Evolutionary conservation across 1,140 invertebrate genomes (phyloP), one percentile per base, ranked within the genome.

Genomic region (Bicyclus anynana): DNA sequence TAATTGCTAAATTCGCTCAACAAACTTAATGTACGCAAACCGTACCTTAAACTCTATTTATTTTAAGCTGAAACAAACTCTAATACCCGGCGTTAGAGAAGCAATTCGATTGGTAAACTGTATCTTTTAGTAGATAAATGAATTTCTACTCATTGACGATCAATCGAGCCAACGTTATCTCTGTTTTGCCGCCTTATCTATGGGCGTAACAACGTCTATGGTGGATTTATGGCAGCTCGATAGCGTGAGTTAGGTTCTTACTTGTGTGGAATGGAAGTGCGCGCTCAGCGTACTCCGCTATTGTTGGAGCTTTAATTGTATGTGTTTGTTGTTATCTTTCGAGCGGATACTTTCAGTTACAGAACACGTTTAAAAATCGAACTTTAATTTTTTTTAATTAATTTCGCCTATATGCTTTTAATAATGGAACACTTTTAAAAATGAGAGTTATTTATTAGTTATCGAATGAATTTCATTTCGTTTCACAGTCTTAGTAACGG

Each of bases 131-230:
- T 60, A 67, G 58, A 70, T 69, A 73, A 70, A 73, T 73, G 65
- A 70, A 70, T 67, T 67, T 62, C 65, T 65, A 61, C 62, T 73
- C 68, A 67, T 73, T 69, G 64, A 63, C 62, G 67, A 73, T 73
- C 70, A 70, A 69, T 73, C 65, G 65, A 62, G 56, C 54, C 61
- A 62, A 54, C 58, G 65, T 71, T 71, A 71, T 71, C 68, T 71
- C 62, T 71, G 57, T 71, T 71, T 71, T 71, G 68, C 64, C 68
- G 65, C 59, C 68, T 71, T 71, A 71, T 71, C 68, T 65, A 65
- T 62, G 65, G 65, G 65, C 59, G 65, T 63, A 61, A 66, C 62
- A 65, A 67, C 59, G 62, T 67, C 68, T 62, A 62, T 71, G 62
- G 59, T 52, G 67, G 65, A 71, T 71, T 67, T 67, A 71, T 71